Evolutionary conservation across 2,888 invertebrate genomes (phyloP).

Genomic region (Eupithecia vulgata): DNA sequence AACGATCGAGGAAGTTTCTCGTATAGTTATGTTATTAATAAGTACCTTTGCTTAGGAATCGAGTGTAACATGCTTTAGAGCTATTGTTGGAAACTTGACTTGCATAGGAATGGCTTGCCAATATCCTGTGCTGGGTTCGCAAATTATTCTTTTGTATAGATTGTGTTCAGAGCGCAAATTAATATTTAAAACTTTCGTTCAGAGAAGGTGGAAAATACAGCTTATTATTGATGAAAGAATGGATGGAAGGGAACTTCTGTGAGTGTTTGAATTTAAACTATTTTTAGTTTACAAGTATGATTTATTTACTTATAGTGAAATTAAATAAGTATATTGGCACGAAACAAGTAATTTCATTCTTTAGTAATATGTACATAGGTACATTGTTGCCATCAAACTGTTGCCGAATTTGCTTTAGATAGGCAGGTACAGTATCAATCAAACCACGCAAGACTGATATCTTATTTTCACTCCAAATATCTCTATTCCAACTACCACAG

Average conservation of each 20-base stretch:
- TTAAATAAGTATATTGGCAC: not conserved
- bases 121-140: constrained; percentile 15
- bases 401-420: not conserved
- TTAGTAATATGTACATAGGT: no score
- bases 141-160: not conserved
- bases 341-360: not conserved
- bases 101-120: constrained; percentile 23
- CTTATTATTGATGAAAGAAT: not conserved
- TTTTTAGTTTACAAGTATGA: not conserved
- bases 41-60: constrained; percentile 31
- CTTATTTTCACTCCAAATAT: not conserved
- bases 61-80: constrained; percentile 27
- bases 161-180: not conserved
- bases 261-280: not conserved
- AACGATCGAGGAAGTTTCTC: constrained; percentile 36
- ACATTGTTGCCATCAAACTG: no score
- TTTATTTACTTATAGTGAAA: not conserved
- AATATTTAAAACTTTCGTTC: not conserved
- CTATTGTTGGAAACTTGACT: constrained; percentile 25
- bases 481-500: not conserved
- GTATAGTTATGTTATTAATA: constrained; percentile 38
- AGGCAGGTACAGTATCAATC: not conserved
- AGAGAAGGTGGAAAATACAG: not conserved
- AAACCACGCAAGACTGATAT: not conserved
- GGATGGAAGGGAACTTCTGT: not conserved